Conservation (phyloP, 2,113 vertebrate genomes). For the Gopherus flavomarginatus region DNA sequence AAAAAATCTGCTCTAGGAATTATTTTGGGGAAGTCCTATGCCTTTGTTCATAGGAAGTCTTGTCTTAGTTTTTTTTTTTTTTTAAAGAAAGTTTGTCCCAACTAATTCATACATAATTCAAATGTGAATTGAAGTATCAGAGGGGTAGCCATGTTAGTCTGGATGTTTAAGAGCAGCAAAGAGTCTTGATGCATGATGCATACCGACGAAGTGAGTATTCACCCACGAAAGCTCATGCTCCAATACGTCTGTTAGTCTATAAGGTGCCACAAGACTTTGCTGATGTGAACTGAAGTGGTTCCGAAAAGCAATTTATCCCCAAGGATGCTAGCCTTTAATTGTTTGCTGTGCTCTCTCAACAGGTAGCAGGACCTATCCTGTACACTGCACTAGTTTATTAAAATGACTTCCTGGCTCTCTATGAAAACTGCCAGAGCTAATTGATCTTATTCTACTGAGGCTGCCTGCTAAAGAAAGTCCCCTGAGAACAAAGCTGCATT, state of each 20-base stretch:
- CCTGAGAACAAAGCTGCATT: conserved; percentile 46
- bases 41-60: not conserved
- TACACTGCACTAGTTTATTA: conserved; percentile 38
- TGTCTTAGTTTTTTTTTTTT: conserved; percentile 18
- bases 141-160: no score
- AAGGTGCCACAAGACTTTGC: no score
- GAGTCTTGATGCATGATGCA: no score
- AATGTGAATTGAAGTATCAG: conserved; percentile 8
- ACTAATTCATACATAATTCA: conserved; percentile 54
- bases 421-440: conserved; percentile 27
- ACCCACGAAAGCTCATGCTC: no score
- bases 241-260: no score
- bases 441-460: conserved; percentile 38
- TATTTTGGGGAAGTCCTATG: not conserved
- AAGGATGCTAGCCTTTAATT: conserved; percentile 46
- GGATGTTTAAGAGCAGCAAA: no score
- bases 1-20: not conserved
- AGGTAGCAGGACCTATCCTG: conserved; percentile 6
- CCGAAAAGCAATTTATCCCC: conserved; percentile 7
- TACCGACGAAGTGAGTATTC: no score
- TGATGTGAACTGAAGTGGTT: conserved; percentile 25
- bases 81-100: conserved; percentile 41
- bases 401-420: conserved; percentile 54
- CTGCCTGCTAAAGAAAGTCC: conserved; percentile 43
- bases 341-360: conserved; percentile 42